These are phyloP conservation scores for Wiebesia pumilae DNA, from an alignment of 1,140 invertebrate species.

Conservation along the genomic window DNA sequence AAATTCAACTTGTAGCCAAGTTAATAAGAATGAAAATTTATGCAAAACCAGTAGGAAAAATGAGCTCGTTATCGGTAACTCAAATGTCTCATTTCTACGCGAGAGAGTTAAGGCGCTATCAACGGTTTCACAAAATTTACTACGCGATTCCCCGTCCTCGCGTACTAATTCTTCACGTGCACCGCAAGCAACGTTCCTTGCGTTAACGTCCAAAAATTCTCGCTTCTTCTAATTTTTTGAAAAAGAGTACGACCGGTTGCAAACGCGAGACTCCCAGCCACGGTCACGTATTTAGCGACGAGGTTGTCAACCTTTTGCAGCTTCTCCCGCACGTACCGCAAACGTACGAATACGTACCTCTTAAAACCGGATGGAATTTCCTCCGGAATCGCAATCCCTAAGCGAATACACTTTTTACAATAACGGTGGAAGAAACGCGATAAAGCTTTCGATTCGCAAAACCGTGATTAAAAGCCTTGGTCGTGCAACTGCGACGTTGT, in stretches of 20 bases:
- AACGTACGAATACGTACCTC: background rate
- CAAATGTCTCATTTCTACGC: background rate
- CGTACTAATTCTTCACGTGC: background rate
- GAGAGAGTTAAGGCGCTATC: background rate
- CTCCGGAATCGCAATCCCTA: too few species aligned
- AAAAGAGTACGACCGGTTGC: background rate
- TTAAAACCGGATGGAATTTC: too few species aligned
- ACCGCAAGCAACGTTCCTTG: background rate
- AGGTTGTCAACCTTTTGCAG: background rate
- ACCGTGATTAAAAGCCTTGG: too few species aligned
- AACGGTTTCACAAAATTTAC: background rate
- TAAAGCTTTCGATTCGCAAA: too few species aligned
- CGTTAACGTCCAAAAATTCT: background rate
- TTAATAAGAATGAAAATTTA: background rate
- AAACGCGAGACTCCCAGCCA: background rate
- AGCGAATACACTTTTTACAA: too few species aligned
- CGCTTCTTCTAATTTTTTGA: background rate
- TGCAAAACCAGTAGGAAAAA: background rate
- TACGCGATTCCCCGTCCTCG: background rate
- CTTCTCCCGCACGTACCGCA: background rate
- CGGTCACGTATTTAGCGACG: conserved; percentile 1
- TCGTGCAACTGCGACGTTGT: too few species aligned
- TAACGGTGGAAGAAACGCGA: too few species aligned
- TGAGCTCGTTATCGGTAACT: background rate
- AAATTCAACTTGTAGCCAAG: background rate